These are phyloP conservation scores for Catharus fuscescens DNA, from an alignment of 2,113 vertebrate species.

Conservation along the genomic window DNA sequence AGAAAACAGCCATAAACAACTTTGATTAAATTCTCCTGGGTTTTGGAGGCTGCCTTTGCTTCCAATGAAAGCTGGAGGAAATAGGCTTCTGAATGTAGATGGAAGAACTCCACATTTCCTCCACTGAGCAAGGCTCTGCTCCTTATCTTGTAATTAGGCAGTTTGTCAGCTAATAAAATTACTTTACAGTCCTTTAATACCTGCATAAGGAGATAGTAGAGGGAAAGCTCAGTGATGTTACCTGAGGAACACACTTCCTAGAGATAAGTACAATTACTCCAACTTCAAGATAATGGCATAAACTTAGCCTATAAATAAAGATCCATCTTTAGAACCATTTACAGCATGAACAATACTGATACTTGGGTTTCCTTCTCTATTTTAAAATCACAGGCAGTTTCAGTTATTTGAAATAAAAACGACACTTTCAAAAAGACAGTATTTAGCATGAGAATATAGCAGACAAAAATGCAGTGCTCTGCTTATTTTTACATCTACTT, in stretches of 20 bases:
- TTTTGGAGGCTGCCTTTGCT: neutral
- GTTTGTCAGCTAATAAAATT: neutral
- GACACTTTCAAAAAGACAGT: neutral
- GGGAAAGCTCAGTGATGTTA: neutral
- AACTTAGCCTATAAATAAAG: neutral
- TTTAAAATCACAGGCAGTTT: neutral
- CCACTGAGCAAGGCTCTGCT: neutral
- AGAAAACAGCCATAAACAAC: neutral
- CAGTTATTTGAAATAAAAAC: neutral
- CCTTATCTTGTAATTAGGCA: neutral
- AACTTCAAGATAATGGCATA: neutral
- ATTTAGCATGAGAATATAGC: neutral
- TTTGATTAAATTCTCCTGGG: neutral
- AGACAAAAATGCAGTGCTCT: neutral
- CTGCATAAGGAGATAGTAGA: neutral
- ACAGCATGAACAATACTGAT: neutral
- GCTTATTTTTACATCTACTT: neutral
- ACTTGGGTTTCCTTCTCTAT: neutral
- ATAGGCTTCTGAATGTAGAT: neutral
- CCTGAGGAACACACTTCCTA: neutral
- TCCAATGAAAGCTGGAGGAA: neutral
- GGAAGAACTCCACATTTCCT: neutral
- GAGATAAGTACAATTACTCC: neutral
- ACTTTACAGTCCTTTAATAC: neutral
- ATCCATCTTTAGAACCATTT: neutral